Base-by-base conservation (phyloP, 2,113 vertebrate species). In the Alethe castanea region DNA sequence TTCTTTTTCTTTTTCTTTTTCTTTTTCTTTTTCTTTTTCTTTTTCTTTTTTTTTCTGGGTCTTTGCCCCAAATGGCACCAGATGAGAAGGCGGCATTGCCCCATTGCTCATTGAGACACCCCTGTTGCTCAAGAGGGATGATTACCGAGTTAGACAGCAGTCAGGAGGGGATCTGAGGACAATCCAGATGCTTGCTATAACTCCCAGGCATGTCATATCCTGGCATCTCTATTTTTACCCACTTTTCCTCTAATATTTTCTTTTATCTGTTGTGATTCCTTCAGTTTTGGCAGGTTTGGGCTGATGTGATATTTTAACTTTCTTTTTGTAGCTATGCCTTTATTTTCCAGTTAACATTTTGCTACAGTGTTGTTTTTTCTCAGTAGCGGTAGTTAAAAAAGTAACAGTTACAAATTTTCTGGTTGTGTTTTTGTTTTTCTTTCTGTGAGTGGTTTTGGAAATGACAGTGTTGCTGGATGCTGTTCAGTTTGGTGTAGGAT, bases 151-250 rank as follows among this genome's bases (percentile, higher is more conserved):
- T 81, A 79, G 94, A 92, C 92, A 93, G 88, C 70, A 94, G 71
- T 80, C 83, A 33, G 54, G 82, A 94, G 92, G 94, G 86, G 65
- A 96, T 83, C n/a, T 94, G 81, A 97, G 96, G 94, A 90, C 91
- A 86, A 81, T 91, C 82, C 86, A 94, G 87, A 97, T 95, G 90
- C 86, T 79, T 95, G 79, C 88, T 92, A 2, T 94, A 73, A 87
- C 94, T 96, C 6, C 52, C 86, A 94, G 95, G 86, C 94, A 92
- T 88, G 81, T 93, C 79, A 56, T 48, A 87, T 74, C 64, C 77
- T 72, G 82, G 83, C 65, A 72, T 47, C 92, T 95, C 95, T 97
- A 90, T 96, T 96, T 95, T 96, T 96, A 92, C 44, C 45, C 78
- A 9, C 59, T 96, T 76, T 67, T 73, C 50, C 71, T 80, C 42